Evolutionary conservation across 2,797 vertebrate species (phyloP).

Genomic region (Xenops minutus): DNA sequence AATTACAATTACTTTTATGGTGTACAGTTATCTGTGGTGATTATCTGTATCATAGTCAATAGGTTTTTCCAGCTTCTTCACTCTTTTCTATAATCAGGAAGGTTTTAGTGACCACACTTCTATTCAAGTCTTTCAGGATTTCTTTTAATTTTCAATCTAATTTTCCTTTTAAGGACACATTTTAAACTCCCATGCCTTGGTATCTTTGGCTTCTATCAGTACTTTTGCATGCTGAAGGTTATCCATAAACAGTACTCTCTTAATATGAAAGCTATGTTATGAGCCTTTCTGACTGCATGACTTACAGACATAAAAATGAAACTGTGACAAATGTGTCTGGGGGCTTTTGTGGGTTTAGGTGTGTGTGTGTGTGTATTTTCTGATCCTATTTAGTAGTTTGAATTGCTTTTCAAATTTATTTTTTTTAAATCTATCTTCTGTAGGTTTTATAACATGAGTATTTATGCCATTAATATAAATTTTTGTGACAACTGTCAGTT

Average conservation of each 20-base stretch:
- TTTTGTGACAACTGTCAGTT: not conserved
- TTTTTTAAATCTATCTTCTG: not conserved
- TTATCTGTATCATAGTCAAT: not conserved
- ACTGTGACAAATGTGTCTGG: not conserved
- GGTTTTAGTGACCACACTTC: not conserved
- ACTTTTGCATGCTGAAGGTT: not conserved
- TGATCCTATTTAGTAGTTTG: not conserved
- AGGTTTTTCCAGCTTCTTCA: not conserved
- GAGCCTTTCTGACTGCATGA: not conserved
- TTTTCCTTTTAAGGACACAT: not conserved
- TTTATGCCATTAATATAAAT: not conserved
- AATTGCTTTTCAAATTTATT: not conserved
- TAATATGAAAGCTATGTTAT: not conserved
- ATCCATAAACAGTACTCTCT: not conserved
- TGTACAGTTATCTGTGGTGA: accelerated
- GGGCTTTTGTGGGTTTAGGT: not conserved
- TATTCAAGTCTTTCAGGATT: not conserved
- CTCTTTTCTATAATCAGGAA: not conserved
- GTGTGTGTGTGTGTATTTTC: too few relatives aligned
- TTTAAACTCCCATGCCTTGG: not conserved
- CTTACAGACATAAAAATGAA: not conserved
- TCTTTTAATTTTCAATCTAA: not conserved
- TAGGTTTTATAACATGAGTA: not conserved
- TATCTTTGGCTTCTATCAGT: not conserved
- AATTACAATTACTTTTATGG: not conserved